These are phyloP conservation scores for Cossypha heuglini DNA, from an alignment of 2,797 vertebrate species.

Conservation along the genomic window DNA sequence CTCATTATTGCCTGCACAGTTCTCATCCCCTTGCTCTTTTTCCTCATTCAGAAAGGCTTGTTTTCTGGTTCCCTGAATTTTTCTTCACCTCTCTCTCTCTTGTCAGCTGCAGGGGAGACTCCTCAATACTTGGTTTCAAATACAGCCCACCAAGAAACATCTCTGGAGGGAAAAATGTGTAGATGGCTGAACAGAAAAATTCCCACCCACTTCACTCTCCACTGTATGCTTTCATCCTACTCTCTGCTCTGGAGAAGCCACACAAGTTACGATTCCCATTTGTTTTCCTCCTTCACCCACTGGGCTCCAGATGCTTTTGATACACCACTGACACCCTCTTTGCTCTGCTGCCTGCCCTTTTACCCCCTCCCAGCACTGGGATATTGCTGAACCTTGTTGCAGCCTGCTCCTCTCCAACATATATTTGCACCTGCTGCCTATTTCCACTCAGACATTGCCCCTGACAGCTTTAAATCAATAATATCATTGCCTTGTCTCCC, in stretches of 20 bases:
- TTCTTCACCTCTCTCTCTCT: background rate
- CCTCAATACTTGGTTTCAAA: background rate
- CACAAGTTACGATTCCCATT: background rate
- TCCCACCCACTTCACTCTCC: background rate
- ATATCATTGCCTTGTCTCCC: background rate
- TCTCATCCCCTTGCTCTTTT: background rate
- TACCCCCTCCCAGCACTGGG: background rate
- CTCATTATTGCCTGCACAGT: background rate
- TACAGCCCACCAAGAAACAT: background rate
- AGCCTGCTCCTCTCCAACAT: background rate
- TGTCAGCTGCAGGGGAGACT: background rate
- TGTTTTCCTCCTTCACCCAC: background rate
- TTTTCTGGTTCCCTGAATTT: background rate
- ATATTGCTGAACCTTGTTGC: accelerated
- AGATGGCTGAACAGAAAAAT: background rate
- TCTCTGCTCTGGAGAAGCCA: background rate
- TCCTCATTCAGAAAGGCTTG: background rate
- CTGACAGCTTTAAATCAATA: background rate
- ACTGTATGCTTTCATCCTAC: background rate
- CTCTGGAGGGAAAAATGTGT: background rate
- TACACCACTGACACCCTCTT: background rate
- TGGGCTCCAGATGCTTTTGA: background rate
- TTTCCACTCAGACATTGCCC: background rate
- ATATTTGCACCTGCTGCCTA: background rate
- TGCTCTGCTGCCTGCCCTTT: background rate